A percentile compares a stretch with the other conserved stretches of the same genome.
Conservation (phyloP, 2,888 invertebrate genomes). For the Lymantria dispar region DNA sequence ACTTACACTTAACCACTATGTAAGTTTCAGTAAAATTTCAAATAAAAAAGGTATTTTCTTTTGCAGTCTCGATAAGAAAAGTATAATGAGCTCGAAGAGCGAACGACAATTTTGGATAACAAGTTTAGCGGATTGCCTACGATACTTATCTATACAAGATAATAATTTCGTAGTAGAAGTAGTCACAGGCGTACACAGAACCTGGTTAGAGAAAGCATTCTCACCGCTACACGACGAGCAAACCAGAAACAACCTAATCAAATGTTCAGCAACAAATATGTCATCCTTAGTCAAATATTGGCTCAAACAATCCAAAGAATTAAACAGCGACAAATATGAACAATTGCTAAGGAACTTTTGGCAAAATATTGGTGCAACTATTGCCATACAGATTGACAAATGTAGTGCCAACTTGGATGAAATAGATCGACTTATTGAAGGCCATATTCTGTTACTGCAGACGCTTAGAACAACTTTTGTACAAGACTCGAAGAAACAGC, state of each 20-base stretch:
- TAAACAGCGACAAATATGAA: slow-evolving; percentile 44
- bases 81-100: slow-evolving; percentile 83
- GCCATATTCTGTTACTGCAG: slow-evolving; percentile 51
- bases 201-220: slow-evolving; percentile 49
- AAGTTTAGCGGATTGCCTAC: slow-evolving; percentile 89
- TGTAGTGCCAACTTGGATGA: slow-evolving; percentile 63
- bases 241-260: slow-evolving; percentile 39
- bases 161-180: slow-evolving; percentile 39
- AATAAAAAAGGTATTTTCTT: not conserved
- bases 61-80: slow-evolving; percentile 83
- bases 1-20: no score
- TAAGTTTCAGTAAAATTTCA: not conserved
- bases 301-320: slow-evolving; percentile 50
- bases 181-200: slow-evolving; percentile 44
- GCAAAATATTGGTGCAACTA: slow-evolving; percentile 59
- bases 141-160: slow-evolving; percentile 48
- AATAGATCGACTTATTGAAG: slow-evolving; percentile 66
- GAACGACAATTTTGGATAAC: slow-evolving; percentile 86
- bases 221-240: slow-evolving; percentile 17
- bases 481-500: slow-evolving; percentile 44
- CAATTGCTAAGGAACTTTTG: slow-evolving; percentile 61
- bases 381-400: slow-evolving; percentile 48
- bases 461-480: slow-evolving; percentile 45
- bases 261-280: slow-evolving; percentile 46
- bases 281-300: slow-evolving; percentile 53